phyloP scores from a whole-genome alignment of 2,888 invertebrate genomes.

The Iselma pallidipennis region DNA sequence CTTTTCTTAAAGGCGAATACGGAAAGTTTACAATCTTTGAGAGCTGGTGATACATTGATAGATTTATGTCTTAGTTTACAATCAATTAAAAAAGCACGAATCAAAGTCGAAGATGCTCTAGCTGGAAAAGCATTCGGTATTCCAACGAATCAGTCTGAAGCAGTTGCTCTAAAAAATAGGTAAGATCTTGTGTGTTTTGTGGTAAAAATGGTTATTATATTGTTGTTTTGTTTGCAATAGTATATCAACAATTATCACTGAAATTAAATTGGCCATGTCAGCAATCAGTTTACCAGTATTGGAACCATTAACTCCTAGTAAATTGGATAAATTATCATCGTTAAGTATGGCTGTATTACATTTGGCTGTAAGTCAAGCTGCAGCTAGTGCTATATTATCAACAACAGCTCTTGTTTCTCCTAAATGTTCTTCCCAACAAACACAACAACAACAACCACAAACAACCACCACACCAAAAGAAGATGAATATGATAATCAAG shows the following conservation, averaged over 20 bases:
- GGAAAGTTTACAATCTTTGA: conserved; percentile 75
- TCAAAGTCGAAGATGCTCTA: conserved; percentile 65
- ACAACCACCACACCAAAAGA: conserved; percentile 57
- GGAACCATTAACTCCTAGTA: conserved; percentile 84
- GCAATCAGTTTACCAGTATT: conserved; percentile 84
- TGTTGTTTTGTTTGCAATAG: conserved; percentile 55
- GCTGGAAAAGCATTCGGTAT: conserved; percentile 69
- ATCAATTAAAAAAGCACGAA: conserved; percentile 64
- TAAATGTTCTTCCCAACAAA: conserved; percentile 58
- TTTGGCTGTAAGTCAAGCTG: conserved; percentile 74
- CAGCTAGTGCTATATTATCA: conserved; percentile 64
- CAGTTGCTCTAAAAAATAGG: conserved; percentile 67
- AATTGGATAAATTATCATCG: conserved; percentile 79
- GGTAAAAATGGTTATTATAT: not conserved
- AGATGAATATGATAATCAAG: conserved; percentile 79
- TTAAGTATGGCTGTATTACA: conserved; percentile 84
- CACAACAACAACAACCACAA: conserved; percentile 12
- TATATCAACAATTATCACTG: conserved; percentile 78
- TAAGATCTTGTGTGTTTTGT: conserved; percentile 39
- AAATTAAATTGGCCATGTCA: conserved; percentile 80
- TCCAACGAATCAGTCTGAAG: conserved; percentile 73
- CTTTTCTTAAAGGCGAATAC: conserved; percentile 79
- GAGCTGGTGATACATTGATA: conserved; percentile 80
- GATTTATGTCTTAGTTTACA: conserved; percentile 82
- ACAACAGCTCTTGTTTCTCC: conserved; percentile 64